Percentiles rank a stretch among this genome's conserved stretches.
Conservation (phyloP, 2,797 vertebrate genomes). For the Notolepis coatsorum region DNA sequence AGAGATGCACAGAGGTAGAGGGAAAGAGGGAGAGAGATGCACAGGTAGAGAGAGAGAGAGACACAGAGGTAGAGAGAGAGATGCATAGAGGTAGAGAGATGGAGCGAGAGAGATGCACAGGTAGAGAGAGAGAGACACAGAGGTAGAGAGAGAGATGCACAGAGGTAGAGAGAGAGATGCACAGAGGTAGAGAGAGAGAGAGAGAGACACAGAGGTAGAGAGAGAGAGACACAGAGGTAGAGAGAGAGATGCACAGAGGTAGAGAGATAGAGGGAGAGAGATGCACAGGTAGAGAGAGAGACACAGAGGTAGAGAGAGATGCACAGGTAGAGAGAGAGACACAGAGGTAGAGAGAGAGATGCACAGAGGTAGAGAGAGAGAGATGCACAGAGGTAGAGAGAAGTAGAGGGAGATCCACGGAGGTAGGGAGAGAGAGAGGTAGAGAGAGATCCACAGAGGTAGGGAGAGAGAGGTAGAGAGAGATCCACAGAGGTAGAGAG, state of each 20-base stretch:
- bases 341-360: neutral
- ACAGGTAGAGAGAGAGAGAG: too few relatives aligned
- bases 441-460: neutral
- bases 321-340: neutral
- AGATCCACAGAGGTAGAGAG: slow-evolving; percentile 20
- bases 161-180: neutral
- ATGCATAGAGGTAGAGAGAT: neutral
- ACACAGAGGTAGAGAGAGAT: too few relatives aligned
- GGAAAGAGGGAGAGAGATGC: neutral
- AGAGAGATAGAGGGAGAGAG: neutral
- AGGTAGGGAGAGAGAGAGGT: neutral
- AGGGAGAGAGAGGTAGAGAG: neutral
- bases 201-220: neutral
- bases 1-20: neutral
- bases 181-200: too few relatives aligned
- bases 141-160: neutral
- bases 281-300: neutral
- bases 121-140: neutral
- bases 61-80: slow-evolving; percentile 6
- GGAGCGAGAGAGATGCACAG: neutral
- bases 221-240: neutral
- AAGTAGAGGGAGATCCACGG: neutral
- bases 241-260: neutral
- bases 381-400: neutral
- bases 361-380: neutral